Conservation (phyloP, 2,888 invertebrate genomes). For the Macropis europaea region DNA sequence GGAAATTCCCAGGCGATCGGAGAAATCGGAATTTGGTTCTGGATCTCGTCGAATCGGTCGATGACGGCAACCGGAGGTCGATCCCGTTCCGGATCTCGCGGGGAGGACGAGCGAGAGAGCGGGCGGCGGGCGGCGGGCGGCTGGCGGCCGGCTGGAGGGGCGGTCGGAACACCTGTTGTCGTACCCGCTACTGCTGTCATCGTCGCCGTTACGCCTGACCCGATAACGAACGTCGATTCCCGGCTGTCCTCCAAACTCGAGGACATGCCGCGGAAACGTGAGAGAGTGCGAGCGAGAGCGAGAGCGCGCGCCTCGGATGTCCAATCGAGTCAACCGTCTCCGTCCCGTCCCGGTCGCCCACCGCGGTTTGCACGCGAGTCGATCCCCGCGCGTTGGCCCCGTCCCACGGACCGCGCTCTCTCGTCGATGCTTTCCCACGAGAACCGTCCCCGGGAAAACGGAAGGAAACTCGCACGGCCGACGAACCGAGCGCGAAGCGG, state of each 20-base stretch:
- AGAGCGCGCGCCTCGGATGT: conserved; percentile 6
- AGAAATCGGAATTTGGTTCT: conserved; percentile 26
- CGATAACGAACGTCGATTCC: conserved; percentile 33
- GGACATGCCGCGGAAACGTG: conserved; percentile 32
- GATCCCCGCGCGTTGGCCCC: too few relatives aligned
- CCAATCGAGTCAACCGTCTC: conserved; percentile 2
- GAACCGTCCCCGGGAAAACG: too few relatives aligned
- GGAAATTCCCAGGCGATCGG: conserved; percentile 63
- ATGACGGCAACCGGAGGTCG: conserved; percentile 8
- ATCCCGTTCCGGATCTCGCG: conserved; percentile 25
- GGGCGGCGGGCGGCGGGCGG: not conserved
- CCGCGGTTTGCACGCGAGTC: too few relatives aligned
- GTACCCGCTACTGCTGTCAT: conserved; percentile 5
- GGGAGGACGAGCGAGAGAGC: not conserved
- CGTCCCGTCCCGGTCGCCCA: not conserved
- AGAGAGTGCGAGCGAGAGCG: conserved; percentile 2
- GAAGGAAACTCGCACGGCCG: too few relatives aligned
- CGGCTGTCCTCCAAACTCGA: conserved; percentile 46
- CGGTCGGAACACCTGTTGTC: conserved; percentile 44
- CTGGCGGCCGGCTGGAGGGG: too few relatives aligned
- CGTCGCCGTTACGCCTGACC: conserved; percentile 12
- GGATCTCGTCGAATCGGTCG: conserved; percentile 9
- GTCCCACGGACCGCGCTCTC: too few relatives aligned
- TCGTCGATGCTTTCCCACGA: too few relatives aligned
- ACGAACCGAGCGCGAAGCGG: too few relatives aligned